Evolutionary conservation across 2,113 vertebrate species (phyloP).

Genomic region (Corvus cornix): DNA sequence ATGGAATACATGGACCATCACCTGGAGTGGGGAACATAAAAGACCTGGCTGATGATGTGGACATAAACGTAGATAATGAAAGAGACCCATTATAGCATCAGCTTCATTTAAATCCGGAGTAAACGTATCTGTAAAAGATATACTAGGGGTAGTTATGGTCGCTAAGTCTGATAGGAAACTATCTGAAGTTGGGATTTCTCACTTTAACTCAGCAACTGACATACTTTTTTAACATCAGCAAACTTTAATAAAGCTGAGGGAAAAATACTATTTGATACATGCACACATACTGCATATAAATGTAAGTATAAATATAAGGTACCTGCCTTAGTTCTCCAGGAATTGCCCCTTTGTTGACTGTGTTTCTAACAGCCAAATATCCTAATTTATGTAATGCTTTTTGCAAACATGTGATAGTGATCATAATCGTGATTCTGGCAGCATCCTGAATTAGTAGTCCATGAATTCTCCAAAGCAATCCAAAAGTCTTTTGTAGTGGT

Average conservation of each 20-base stretch:
- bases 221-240: not conserved
- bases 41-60: not conserved
- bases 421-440: not conserved
- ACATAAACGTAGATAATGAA: not conserved
- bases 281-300: not conserved
- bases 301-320: not conserved
- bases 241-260: not conserved
- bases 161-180: not conserved
- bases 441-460: not conserved
- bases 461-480: not conserved
- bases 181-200: not conserved
- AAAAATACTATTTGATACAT: not conserved
- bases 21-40: not conserved
- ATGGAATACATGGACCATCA: not conserved
- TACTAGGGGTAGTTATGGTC: not conserved
- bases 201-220: not conserved
- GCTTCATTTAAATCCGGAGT: not conserved
- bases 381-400: not conserved
- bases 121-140: not conserved
- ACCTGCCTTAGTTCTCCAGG: not conserved
- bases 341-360: not conserved
- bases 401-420: not conserved
- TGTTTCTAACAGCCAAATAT: not conserved
- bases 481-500: not conserved
- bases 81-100: not conserved